A percentile compares a stretch with the other conserved stretches of the same genome.
Evolutionary conservation across 2,888 invertebrate species (phyloP).

Genomic region (Rhagophthalmus giganteus): DNA sequence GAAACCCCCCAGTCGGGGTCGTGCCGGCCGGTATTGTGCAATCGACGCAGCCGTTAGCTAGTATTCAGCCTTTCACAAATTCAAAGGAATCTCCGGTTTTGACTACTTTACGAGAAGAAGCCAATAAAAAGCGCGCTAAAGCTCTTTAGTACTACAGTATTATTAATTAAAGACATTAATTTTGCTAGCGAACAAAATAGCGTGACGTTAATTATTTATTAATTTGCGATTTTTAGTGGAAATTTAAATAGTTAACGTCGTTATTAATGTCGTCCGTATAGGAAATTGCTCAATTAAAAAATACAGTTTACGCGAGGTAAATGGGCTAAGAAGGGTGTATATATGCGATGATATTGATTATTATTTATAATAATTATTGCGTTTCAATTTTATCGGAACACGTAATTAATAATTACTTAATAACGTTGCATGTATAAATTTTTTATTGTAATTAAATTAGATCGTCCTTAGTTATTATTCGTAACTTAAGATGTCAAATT

Average conservation of each 20-base stretch:
- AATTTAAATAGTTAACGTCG: too few species aligned
- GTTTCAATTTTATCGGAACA: not conserved
- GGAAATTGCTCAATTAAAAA: too few species aligned
- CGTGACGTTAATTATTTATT: too few species aligned
- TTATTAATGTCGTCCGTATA: too few species aligned
- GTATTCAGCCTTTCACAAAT: slow-evolving; percentile 52
- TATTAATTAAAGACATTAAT: not conserved
- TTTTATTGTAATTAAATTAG: not conserved
- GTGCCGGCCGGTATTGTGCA: slow-evolving; percentile 57
- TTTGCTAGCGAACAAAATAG: not conserved
- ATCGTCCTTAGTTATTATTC: not conserved
- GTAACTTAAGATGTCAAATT: not conserved
- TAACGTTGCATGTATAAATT: not conserved
- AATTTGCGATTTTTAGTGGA: too few species aligned
- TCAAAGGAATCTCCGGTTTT: slow-evolving; percentile 55
- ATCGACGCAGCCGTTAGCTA: slow-evolving; percentile 53
- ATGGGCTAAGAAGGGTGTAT: not conserved
- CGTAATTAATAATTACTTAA: not conserved
- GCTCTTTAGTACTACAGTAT: not conserved
- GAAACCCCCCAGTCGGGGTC: slow-evolving; percentile 51
- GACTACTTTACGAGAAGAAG: slow-evolving; percentile 52
- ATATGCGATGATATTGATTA: not conserved
- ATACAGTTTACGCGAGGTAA: too few species aligned
- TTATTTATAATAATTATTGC: not conserved
- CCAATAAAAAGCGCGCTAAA: slow-evolving; percentile 42